Base-by-base conservation (phyloP, 2,888 invertebrate genomes). In the Pyrrhia umbra region DNA sequence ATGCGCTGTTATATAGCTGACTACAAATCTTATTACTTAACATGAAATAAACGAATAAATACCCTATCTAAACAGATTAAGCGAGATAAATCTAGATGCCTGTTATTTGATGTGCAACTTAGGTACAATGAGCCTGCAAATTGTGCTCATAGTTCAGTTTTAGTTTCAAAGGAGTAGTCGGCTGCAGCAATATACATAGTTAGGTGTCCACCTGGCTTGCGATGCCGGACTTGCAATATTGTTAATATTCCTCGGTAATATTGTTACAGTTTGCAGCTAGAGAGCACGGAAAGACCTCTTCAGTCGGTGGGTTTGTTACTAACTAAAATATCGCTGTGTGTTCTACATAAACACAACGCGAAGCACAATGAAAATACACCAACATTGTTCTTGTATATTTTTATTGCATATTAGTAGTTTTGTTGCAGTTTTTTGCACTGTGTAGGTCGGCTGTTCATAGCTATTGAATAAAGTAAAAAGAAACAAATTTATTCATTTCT, bases 181-280 rank as follows among this genome's bases (percentile, higher is more conserved):
- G 54, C 56, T 58, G 56, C 55, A 74, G 63, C 60, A 72, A 69
- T 69, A 58, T 69, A 68, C 56, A 70, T 73, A 69, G 70, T 75
- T 58, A 54, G 66, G 62, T 43, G 59, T 43, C 45, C 64, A 69
- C 66, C 65, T 70, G 72, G 57, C 45, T 55, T 25, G 51, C 20
- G 45, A 27, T 23, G 63, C 49, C 56, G 39, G 55, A 58, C 75
- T 73, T 54, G 63, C 70, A 75, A 71, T 65, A 54, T 75, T 82
- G 74, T 76, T 78, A 74, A 78, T 80, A 78, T 80, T 82, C 63
- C 61, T 52, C 27, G 45, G 52, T 80, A 71, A 82, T 69, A 57
- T 68, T 68, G 78, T 80, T 80, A 65, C 58, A 73, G 73, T 76
- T 77, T 68, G 65, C 63, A 68, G 65, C 58, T 47, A 40, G 58